Evolutionary conservation across 2,113 vertebrate species (phyloP).

Genomic region (Limanda limanda): DNA sequence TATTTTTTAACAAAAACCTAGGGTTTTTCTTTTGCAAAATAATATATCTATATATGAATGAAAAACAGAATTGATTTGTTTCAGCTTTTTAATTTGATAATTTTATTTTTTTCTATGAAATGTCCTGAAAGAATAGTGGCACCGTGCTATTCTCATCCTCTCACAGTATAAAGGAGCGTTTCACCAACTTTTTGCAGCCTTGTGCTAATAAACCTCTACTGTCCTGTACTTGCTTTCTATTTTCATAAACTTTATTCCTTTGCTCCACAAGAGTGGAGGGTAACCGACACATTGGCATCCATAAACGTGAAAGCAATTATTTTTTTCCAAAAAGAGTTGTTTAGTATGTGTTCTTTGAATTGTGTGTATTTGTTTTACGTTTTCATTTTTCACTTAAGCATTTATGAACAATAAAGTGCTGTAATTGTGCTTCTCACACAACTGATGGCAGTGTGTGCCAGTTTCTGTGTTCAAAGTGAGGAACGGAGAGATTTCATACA

Average conservation of each 20-base stretch:
- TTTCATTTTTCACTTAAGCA: slow-evolving; percentile 93
- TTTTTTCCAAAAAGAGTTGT: slow-evolving; percentile 76
- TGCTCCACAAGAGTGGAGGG: slow-evolving; percentile 82
- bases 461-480: slow-evolving; percentile 20
- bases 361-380: slow-evolving; percentile 83
- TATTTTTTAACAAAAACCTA: slow-evolving; percentile 85
- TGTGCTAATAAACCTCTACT: slow-evolving; percentile 87
- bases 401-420: slow-evolving; percentile 98
- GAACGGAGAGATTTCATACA: neutral
- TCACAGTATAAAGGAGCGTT: slow-evolving; percentile 83
- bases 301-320: slow-evolving; percentile 82
- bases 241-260: slow-evolving; percentile 79
- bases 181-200: slow-evolving; percentile 87
- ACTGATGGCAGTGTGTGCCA: neutral
- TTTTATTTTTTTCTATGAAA: slow-evolving; percentile 29
- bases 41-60: slow-evolving; percentile 81
- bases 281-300: slow-evolving; percentile 70
- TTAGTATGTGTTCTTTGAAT: slow-evolving; percentile 93
- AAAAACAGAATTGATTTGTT: slow-evolving; percentile 67
- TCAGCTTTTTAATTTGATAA: slow-evolving; percentile 6
- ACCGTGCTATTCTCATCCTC: slow-evolving; percentile 23
- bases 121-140: slow-evolving; percentile 64
- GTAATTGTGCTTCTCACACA: slow-evolving; percentile 96
- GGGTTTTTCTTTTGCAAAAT: slow-evolving; percentile 89
- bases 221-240: slow-evolving; percentile 72